A percentile compares a stretch with the other conserved stretches of the same genome.
Evolutionary conservation across 2,113 vertebrate species (phyloP).

Genomic region (Cynocephalus volans): DNA sequence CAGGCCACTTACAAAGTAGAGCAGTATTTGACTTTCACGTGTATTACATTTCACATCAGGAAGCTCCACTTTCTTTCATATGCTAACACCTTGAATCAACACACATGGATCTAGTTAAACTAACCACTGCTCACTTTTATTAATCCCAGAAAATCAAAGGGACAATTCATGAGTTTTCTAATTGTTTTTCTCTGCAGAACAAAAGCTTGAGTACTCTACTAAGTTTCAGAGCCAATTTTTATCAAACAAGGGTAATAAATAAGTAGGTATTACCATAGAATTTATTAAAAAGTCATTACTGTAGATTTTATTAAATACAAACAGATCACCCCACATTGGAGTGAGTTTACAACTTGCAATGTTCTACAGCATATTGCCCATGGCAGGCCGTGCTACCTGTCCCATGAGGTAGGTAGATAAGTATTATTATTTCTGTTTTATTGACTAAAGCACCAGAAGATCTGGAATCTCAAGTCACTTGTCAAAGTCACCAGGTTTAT

Average conservation of each 20-base stretch:
- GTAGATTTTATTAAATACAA: background rate
- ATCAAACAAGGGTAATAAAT: background rate
- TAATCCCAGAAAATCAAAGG: background rate
- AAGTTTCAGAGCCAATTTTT: background rate
- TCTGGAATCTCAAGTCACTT: background rate
- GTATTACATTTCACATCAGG: fast-evolving
- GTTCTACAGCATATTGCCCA: background rate
- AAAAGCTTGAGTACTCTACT: background rate
- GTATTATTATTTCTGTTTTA: background rate
- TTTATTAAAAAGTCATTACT: background rate
- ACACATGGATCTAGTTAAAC: background rate
- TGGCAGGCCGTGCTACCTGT: too few relatives aligned
- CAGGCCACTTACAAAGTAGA: background rate
- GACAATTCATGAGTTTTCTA: background rate
- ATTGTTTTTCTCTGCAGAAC: background rate
- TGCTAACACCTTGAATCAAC: background rate
- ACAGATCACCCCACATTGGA: background rate
- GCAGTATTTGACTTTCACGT: fast-evolving
- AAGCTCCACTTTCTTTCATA: background rate
- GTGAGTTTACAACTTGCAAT: background rate
- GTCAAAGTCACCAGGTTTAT: background rate
- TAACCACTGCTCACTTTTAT: background rate
- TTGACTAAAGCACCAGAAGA: background rate
- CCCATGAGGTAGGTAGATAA: background rate
- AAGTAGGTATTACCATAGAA: background rate